phyloP scores from a whole-genome alignment of 2,888 invertebrate species.

The Galerucella calmariensis region DNA sequence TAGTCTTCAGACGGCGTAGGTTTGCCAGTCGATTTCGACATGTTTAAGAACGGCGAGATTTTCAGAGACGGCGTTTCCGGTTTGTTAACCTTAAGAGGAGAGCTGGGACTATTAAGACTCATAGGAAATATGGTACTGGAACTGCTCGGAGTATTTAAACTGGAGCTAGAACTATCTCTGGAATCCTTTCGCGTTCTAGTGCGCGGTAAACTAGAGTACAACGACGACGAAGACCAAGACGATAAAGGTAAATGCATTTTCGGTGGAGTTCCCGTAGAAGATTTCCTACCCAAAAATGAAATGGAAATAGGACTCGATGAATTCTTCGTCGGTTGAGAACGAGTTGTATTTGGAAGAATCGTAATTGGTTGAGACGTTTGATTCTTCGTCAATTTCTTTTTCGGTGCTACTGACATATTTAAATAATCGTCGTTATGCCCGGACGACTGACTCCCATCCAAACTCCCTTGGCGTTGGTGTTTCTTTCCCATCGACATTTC shows the following conservation, averaged over 20 bases:
- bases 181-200: conserved; percentile 60
- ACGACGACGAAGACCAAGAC: conserved; percentile 63
- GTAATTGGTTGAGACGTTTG: conserved; percentile 72
- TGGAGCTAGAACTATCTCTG: conserved; percentile 62
- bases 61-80: conserved; percentile 51
- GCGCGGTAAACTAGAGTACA: conserved; percentile 65
- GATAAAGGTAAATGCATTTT: conserved; percentile 67
- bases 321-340: conserved; percentile 50
- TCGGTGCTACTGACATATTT: conserved; percentile 65
- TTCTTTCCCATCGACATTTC: conserved; percentile 70
- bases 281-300: conserved; percentile 57
- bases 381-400: conserved; percentile 34
- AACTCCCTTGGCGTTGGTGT: conserved; percentile 57
- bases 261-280: conserved; percentile 63
- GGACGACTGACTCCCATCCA: conserved; percentile 55
- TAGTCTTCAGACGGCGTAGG: conserved; percentile 52
- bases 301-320: conserved; percentile 53
- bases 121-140: conserved; percentile 76
- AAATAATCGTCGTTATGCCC: conserved; percentile 66
- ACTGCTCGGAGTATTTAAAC: conserved; percentile 70
- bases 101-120: conserved; percentile 75
- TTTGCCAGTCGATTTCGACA: conserved; percentile 24
- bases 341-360: conserved; percentile 65
- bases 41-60: conserved; percentile 18
- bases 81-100: conserved; percentile 67